phyloP scores from a whole-genome alignment of 2,113 vertebrate species.

The Sialia sialis region DNA sequence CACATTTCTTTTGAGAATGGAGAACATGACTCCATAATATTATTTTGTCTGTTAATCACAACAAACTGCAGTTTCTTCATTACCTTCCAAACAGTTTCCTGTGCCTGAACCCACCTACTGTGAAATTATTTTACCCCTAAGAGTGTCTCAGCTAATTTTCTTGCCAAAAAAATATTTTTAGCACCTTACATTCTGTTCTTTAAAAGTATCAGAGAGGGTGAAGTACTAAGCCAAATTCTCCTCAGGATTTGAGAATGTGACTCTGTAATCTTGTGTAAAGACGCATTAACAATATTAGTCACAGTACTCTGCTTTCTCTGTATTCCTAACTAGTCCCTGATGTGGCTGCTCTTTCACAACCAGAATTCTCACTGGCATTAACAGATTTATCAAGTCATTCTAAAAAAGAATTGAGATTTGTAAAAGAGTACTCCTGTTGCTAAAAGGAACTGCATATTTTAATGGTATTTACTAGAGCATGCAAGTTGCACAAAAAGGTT shows the following conservation, averaged over 20 bases:
- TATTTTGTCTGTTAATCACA: neutral
- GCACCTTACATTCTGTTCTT: conserved; percentile 38
- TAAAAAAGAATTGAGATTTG: neutral
- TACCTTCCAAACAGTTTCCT: neutral
- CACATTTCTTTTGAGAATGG: neutral
- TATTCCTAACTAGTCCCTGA: neutral
- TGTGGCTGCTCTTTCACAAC: neutral
- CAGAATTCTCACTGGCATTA: neutral
- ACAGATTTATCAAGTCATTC: neutral
- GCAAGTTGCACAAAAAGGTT: neutral
- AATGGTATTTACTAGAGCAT: neutral
- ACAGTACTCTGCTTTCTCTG: conserved; percentile 29
- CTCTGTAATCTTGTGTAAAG: conserved; percentile 59
- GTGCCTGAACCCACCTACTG: neutral
- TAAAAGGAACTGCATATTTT: neutral
- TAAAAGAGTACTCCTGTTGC: neutral
- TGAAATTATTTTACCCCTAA: conserved; percentile 10
- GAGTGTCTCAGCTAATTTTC: neutral
- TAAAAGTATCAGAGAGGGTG: conserved; percentile 32
- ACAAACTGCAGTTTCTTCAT: neutral
- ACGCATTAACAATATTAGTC: conserved; percentile 55
- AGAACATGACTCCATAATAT: neutral
- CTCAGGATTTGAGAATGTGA: conserved; percentile 63
- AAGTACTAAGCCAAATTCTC: conserved; percentile 55
- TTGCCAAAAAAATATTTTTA: conserved; percentile 32